A percentile compares a stretch with the other conserved stretches of the same genome.
Evolutionary conservation across 2,797 vertebrate species (phyloP).

Genomic region (Girardinus metallicus): DNA sequence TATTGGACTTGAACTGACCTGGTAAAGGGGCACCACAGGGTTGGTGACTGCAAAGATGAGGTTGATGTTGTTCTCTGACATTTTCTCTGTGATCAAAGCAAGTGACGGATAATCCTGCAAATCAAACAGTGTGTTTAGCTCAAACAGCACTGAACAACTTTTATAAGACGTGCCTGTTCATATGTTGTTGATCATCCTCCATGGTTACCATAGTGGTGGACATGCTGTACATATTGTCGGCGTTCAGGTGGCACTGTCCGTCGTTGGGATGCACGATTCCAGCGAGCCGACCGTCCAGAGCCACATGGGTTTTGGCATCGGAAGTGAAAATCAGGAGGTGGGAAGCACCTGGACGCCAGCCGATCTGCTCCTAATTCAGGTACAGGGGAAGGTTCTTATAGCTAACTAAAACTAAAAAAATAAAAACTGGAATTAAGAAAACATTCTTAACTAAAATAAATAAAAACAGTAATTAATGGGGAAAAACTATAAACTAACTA

Average conservation of each 20-base stretch:
- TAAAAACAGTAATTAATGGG: no score
- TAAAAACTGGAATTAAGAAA: no score
- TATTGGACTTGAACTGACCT: constrained; percentile 75
- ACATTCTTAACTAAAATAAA: no score
- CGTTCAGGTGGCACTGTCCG: constrained; percentile 88
- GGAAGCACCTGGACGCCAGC: constrained; percentile 95
- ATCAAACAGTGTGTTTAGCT: background rate
- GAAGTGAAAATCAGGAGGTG: constrained; percentile 97
- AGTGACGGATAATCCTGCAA: constrained; percentile 95
- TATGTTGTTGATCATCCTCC: background rate
- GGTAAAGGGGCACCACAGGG: constrained; percentile 86
- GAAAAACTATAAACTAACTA: no score
- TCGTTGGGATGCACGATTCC: constrained; percentile 95
- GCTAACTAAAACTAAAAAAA: no score
- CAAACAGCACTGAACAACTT: background rate
- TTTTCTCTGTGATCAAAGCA: constrained; percentile 95
- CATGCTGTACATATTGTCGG: constrained; percentile 89
- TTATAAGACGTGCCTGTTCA: background rate
- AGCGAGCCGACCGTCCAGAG: constrained; percentile 92
- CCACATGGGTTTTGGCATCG: constrained; percentile 97
- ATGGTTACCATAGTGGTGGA: constrained; percentile 89
- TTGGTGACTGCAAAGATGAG: constrained; percentile 96
- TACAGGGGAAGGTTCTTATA: no score
- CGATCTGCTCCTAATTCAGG: constrained; percentile 87
- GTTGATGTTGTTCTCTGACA: constrained; percentile 98